Percentiles rank a stretch among this genome's conserved stretches.
Conservation (phyloP, 1,140 invertebrate species). For the Cotesia glomerata region DNA sequence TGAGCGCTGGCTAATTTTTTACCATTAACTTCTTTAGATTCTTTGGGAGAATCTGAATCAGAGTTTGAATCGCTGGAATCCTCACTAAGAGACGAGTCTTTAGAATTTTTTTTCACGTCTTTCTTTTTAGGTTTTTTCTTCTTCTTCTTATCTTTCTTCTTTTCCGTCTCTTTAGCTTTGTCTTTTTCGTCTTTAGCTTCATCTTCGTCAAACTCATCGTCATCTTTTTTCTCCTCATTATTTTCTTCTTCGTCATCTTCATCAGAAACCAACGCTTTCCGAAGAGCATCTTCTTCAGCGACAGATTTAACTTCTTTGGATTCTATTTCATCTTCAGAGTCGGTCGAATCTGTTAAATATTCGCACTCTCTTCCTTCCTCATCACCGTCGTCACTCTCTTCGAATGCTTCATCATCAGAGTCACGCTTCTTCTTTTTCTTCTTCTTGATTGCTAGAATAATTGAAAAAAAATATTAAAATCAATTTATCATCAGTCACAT, state of each 20-base stretch:
- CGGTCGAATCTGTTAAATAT: slow-evolving; percentile 86
- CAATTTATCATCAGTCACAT: slow-evolving; percentile 21
- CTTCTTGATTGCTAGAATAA: slow-evolving; percentile 36
- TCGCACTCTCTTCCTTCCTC: slow-evolving; percentile 91
- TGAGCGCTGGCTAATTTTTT: slow-evolving; percentile 61
- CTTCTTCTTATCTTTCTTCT: slow-evolving; percentile 53
- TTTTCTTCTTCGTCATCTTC: slow-evolving; percentile 86
- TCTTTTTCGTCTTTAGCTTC: slow-evolving; percentile 62
- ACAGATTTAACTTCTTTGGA: slow-evolving; percentile 81
- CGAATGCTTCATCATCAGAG: slow-evolving; percentile 86
- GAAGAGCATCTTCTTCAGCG: slow-evolving; percentile 87
- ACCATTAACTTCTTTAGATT: slow-evolving; percentile 48
- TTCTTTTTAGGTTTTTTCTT: slow-evolving; percentile 43
- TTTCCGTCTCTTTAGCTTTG: slow-evolving; percentile 58
- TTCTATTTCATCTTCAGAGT: slow-evolving; percentile 78
- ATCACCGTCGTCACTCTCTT: slow-evolving; percentile 97
- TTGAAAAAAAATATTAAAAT: slow-evolving; percentile 16
- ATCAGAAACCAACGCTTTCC: slow-evolving; percentile 87
- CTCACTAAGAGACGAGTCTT: slow-evolving; percentile 71
- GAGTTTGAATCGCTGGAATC: slow-evolving; percentile 79
- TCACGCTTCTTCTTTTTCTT: slow-evolving; percentile 78
- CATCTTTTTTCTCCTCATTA: slow-evolving; percentile 66
- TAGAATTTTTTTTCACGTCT: slow-evolving; percentile 31
- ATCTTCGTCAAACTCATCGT: slow-evolving; percentile 68
- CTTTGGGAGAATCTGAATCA: slow-evolving; percentile 69